phyloP scores from a whole-genome alignment of 2,888 invertebrate species.

The Tethea ocularis region DNA sequence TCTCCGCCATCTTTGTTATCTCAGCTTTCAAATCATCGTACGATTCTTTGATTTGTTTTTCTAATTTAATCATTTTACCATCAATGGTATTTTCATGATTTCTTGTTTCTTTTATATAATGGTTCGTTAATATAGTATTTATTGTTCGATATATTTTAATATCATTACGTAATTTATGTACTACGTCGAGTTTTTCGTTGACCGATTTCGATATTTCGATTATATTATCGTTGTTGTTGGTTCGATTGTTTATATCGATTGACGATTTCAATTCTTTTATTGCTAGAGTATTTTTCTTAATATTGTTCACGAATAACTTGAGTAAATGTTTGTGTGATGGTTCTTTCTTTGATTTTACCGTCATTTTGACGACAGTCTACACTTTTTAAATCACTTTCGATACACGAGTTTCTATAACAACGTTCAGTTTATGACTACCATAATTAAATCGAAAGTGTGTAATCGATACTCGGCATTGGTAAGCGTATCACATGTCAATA shows the following conservation, averaged over 20 bases:
- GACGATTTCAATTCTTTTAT: slow-evolving; percentile 63
- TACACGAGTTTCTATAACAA: not conserved
- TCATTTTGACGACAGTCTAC: slow-evolving; percentile 41
- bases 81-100: slow-evolving; percentile 68
- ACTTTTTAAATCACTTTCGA: slow-evolving; percentile 12
- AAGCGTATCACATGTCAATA: not conserved
- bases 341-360: slow-evolving; percentile 47
- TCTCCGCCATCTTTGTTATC: slow-evolving; percentile 54
- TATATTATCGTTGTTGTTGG: slow-evolving; percentile 56
- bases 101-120: slow-evolving; percentile 71
- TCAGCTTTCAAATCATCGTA: slow-evolving; percentile 66
- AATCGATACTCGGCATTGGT: slow-evolving; percentile 7
- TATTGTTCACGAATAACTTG: slow-evolving; percentile 56
- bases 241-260: slow-evolving; percentile 52
- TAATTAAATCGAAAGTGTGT: not conserved
- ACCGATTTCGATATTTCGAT: slow-evolving; percentile 64
- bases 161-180: slow-evolving; percentile 73
- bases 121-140: slow-evolving; percentile 75
- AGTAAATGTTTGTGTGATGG: slow-evolving; percentile 53
- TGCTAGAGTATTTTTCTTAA: slow-evolving; percentile 71
- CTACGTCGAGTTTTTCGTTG: slow-evolving; percentile 75
- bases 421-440: not conserved
- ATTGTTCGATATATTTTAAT: slow-evolving; percentile 77
- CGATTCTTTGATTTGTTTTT: slow-evolving; percentile 63
- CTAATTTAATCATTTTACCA: slow-evolving; percentile 63